phyloP scores from a whole-genome alignment of 2,113 vertebrate species.

The Bos indicus region DNA sequence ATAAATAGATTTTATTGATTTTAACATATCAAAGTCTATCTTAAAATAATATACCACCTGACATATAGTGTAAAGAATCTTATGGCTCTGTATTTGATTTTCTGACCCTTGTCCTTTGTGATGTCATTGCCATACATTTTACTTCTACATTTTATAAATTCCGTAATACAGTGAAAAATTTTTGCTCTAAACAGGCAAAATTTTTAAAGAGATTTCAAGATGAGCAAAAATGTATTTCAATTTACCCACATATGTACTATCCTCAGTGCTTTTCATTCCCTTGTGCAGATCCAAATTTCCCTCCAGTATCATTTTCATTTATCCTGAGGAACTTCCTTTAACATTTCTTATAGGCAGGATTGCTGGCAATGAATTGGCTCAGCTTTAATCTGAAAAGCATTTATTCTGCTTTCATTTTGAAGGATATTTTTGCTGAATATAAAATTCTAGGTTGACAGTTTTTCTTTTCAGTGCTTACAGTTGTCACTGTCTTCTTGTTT shows the following conservation, averaged over 20 bases:
- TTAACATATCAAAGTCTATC: background rate
- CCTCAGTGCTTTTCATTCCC: background rate
- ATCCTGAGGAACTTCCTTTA: background rate
- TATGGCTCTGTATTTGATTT: background rate
- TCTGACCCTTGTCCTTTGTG: background rate
- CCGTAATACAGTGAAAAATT: background rate
- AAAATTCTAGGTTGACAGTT: constrained; percentile 1
- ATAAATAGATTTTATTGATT: background rate
- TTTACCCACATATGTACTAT: background rate
- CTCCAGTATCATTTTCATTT: background rate
- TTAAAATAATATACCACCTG: constrained; percentile 11
- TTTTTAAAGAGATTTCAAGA: background rate
- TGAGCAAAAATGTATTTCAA: background rate
- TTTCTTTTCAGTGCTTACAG: background rate
- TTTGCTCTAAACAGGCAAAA: background rate
- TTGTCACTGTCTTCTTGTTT: background rate
- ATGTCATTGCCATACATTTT: background rate
- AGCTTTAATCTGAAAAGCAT: background rate
- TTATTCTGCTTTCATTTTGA: background rate
- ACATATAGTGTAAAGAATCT: background rate
- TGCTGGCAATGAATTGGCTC: background rate
- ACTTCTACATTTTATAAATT: background rate
- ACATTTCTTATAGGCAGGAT: constrained; percentile 7
- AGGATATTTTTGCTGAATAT: background rate
- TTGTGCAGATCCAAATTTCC: background rate